These are phyloP conservation scores for Lepisosteus oculatus DNA, from an alignment of 2,113 vertebrate genomes.

Conservation along the genomic window DNA sequence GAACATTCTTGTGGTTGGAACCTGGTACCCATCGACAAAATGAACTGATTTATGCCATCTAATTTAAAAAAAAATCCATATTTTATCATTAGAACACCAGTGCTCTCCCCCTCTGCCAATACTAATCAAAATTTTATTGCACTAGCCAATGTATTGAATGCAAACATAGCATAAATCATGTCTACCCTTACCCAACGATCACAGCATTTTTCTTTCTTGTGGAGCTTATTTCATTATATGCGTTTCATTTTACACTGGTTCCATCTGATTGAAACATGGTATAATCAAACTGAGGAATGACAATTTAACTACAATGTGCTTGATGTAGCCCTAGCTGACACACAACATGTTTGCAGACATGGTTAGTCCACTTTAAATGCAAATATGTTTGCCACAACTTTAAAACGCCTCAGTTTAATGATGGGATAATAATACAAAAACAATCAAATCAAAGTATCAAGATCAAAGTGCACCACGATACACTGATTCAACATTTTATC, in stretches of 20 bases:
- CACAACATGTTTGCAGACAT: neutral
- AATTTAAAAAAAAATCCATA: conserved; percentile 53
- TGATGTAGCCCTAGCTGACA: neutral
- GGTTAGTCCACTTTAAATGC: neutral
- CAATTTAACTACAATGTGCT: neutral
- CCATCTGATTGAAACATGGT: neutral
- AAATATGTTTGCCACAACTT: too few relatives aligned
- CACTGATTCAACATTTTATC: too few relatives aligned
- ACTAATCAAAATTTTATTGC: conserved; percentile 37
- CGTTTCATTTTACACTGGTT: neutral
- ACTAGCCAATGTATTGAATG: conserved; percentile 27
- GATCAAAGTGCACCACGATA: too few relatives aligned
- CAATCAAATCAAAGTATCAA: too few relatives aligned
- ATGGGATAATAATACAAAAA: too few relatives aligned
- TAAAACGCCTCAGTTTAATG: too few relatives aligned
- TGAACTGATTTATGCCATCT: conserved; percentile 45
- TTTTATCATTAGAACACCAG: conserved; percentile 44
- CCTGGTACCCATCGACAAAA: conserved; percentile 34
- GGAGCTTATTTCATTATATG: neutral
- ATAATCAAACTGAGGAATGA: neutral
- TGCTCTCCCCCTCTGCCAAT: conserved; percentile 33
- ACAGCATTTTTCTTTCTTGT: neutral
- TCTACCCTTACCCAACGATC: conserved; percentile 1
- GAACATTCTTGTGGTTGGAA: conserved; percentile 27
- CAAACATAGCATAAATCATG: conserved; percentile 37